A percentile compares a stretch with the other conserved stretches of the same genome.
These are phyloP conservation scores for Anolis apletophallus DNA, from an alignment of 2,797 vertebrate species.

Conservation along the genomic window DNA sequence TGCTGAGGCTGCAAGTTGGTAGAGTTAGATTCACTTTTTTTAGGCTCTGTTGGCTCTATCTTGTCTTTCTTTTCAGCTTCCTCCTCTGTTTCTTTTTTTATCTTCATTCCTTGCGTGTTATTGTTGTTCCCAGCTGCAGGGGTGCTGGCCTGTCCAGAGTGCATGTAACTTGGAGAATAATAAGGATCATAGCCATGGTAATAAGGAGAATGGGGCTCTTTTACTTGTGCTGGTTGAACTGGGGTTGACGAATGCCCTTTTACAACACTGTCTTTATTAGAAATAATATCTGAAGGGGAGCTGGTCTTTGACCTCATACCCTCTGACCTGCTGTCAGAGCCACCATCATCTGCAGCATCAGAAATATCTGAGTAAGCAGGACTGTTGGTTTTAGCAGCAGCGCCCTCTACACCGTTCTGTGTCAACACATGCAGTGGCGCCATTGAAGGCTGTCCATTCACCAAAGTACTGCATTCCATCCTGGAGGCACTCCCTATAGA, in stretches of 20 bases:
- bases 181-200: constrained; percentile 95
- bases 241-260: constrained; percentile 84
- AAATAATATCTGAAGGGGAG: constrained; percentile 82
- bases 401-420: constrained; percentile 81
- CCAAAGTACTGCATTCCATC: constrained; percentile 87
- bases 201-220: constrained; percentile 91
- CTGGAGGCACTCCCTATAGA: constrained; percentile 93
- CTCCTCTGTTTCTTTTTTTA: constrained; percentile 89
- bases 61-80: constrained; percentile 86
- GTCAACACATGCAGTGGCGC: constrained; percentile 80
- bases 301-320: constrained; percentile 89
- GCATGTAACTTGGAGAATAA: constrained; percentile 92
- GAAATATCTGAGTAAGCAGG: constrained; percentile 98
- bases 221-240: constrained; percentile 79
- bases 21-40: constrained; percentile 78
- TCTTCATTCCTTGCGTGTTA: constrained; percentile 83
- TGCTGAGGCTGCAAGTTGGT: constrained; percentile 89
- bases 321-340: constrained; percentile 91
- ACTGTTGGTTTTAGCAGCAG: constrained; percentile 90
- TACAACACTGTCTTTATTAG: constrained; percentile 82
- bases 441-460: constrained; percentile 83
- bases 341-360: constrained; percentile 93
- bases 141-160: constrained; percentile 85
- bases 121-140: constrained; percentile 81
- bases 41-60: constrained; percentile 77